Evolutionary conservation across 1,140 invertebrate species (phyloP).

Genomic region (Orius insidiosus): DNA sequence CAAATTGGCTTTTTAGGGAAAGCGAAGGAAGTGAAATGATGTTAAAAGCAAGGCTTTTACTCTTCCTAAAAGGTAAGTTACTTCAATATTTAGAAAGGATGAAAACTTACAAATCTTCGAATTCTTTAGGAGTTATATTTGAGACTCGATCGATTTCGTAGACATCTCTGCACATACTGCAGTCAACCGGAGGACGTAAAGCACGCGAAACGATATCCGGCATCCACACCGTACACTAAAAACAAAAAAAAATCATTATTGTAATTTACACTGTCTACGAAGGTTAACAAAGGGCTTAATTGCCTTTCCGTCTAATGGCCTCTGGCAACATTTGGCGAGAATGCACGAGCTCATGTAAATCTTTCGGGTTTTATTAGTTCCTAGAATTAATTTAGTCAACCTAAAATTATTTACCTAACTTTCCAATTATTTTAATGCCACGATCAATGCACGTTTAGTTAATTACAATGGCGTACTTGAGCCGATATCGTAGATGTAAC

Average conservation of each 20-base stretch:
- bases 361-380: neutral
- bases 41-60: no score
- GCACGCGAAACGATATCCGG: constrained; percentile 37
- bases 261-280: constrained; percentile 13
- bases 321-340: no score
- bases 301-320: neutral
- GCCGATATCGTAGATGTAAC: no score
- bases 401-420: neutral
- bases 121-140: constrained; percentile 42
- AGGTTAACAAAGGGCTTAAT: neutral
- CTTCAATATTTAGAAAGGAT: no score
- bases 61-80: no score
- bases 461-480: no score
- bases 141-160: constrained; percentile 39
- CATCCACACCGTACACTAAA: constrained; percentile 40
- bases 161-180: constrained; percentile 49
- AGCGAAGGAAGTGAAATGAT: no score
- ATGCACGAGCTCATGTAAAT: no score
- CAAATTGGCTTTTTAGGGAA: no score
- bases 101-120: constrained; percentile 44
- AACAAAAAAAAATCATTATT: constrained; percentile 19
- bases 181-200: constrained; percentile 55
- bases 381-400: neutral
- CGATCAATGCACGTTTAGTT: no score
- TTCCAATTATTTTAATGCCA: no score